Percentiles rank a stretch among this genome's conserved stretches.
phyloP scores from a whole-genome alignment of 2,797 vertebrate genomes.

The Spinus olivaceus region DNA sequence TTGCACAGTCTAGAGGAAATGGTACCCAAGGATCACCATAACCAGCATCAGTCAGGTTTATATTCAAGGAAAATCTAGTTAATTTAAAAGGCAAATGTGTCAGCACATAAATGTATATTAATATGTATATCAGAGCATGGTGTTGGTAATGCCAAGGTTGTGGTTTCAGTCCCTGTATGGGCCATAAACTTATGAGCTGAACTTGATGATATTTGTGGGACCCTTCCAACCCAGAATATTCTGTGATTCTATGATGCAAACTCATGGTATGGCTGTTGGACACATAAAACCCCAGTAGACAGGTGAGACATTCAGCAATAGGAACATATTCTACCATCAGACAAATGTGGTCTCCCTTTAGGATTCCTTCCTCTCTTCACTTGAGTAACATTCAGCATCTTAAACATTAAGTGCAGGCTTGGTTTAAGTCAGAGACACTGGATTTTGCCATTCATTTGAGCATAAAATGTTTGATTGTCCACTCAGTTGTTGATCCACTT shows the following conservation, averaged over 20 bases:
- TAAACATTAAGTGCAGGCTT: neutral
- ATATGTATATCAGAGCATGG: too few relatives aligned
- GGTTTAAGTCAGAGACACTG: neutral
- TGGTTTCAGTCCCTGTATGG: neutral
- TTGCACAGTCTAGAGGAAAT: neutral
- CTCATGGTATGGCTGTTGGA: neutral
- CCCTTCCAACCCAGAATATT: neutral
- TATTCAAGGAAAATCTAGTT: neutral
- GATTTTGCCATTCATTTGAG: neutral
- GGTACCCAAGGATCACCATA: neutral
- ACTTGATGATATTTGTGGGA: neutral
- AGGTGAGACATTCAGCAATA: neutral
- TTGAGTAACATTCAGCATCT: neutral
- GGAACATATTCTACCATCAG: neutral
- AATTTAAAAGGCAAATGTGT: neutral
- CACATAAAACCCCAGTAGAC: neutral
- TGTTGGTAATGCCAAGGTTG: neutral
- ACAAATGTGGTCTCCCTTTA: rapidly evolving
- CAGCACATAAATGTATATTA: neutral
- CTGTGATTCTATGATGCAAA: neutral
- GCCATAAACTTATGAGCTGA: neutral
- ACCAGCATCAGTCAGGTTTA: neutral
- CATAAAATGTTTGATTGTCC: rapidly evolving
- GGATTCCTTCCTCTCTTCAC: neutral
- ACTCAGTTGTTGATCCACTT: neutral